These are phyloP conservation scores for Pteropus rufus DNA, from an alignment of 2,797 vertebrate genomes.

Conservation along the genomic window DNA sequence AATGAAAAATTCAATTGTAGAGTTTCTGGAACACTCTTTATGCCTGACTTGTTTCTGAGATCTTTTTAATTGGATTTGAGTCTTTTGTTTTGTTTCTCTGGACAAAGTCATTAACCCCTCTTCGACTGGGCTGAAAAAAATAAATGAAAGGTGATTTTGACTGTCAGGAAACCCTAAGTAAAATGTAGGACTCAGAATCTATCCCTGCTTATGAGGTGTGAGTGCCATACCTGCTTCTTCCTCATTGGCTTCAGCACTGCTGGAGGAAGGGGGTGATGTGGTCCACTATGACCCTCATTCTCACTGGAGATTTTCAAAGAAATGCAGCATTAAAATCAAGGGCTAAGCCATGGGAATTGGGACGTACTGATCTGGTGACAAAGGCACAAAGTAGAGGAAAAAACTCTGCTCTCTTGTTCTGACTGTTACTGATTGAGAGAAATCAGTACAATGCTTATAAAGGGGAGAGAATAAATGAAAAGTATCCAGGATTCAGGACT, in stretches of 20 bases:
- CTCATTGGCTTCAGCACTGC: neutral
- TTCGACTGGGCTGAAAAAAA: slow-evolving; percentile 9
- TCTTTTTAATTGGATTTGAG: slow-evolving; percentile 76
- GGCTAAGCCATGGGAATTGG: rapidly evolving
- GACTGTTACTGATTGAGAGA: neutral
- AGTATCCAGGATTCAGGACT: neutral
- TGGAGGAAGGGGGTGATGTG: neutral
- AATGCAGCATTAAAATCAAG: neutral
- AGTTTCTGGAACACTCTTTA: slow-evolving; percentile 74
- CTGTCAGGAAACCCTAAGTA: neutral
- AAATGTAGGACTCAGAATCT: neutral
- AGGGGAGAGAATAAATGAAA: neutral
- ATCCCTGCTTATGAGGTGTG: neutral
- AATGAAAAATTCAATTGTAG: slow-evolving; percentile 75
- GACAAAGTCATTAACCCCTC: slow-evolving; percentile 68
- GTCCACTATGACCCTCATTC: neutral
- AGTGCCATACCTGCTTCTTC: neutral
- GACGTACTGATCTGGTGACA: neutral
- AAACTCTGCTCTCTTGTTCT: neutral
- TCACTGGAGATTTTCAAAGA: neutral
- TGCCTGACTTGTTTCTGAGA: slow-evolving; percentile 75
- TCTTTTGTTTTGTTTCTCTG: slow-evolving; percentile 59
- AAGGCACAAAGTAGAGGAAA: neutral
- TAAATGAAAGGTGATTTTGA: neutral
- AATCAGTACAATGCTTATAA: neutral